phyloP scores from a whole-genome alignment of 2,797 vertebrate species.

The Characodon lateralis region DNA sequence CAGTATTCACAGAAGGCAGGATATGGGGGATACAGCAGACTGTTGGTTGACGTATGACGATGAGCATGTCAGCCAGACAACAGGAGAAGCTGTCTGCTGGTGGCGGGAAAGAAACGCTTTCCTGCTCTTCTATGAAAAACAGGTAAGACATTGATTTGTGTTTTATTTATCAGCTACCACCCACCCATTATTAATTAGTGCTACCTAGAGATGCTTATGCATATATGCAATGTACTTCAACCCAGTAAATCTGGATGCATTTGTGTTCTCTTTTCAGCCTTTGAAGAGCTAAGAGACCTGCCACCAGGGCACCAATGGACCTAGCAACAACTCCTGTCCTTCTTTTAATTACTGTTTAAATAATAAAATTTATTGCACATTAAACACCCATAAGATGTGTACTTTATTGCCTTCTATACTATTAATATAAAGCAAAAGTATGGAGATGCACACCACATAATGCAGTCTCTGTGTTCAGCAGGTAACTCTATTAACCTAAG shows the following conservation, averaged over 20 bases:
- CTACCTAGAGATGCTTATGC: not conserved
- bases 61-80: not conserved
- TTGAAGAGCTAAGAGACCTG: not conserved
- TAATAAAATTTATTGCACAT: not conserved
- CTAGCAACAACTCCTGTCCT: not conserved
- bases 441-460: not conserved
- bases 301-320: no score
- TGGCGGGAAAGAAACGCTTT: not conserved
- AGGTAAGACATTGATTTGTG: not conserved
- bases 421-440: not conserved
- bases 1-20: not conserved
- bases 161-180: not conserved
- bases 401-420: not conserved
- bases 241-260: not conserved
- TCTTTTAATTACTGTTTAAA: not conserved
- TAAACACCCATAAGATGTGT: not conserved
- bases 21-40: not conserved
- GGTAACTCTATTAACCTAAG: not conserved
- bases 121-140: constrained; percentile 4
- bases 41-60: not conserved
- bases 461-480: not conserved
- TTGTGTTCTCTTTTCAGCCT: not conserved
- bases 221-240: not conserved
- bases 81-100: not conserved
- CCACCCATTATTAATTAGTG: not conserved